Percentiles rank a stretch among this genome's conserved stretches.
Evolutionary conservation across 2,113 vertebrate genomes (phyloP).

Genomic region (Pterophyllum scalare): DNA sequence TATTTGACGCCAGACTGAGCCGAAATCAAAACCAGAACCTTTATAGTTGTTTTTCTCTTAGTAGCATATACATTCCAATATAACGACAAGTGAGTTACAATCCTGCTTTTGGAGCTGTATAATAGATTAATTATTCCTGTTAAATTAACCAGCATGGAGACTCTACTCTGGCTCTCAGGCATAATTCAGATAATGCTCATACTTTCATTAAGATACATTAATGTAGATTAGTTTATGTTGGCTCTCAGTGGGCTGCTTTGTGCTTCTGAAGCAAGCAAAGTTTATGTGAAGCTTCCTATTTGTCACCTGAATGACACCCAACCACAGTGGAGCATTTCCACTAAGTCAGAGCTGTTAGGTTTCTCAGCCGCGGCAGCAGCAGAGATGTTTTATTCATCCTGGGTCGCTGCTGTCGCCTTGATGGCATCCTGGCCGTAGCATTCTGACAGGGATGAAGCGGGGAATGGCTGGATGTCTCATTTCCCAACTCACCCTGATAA

Average conservation of each 20-base stretch:
- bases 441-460: constrained; percentile 46
- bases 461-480: constrained; percentile 54
- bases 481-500: constrained; percentile 58
- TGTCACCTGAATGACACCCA: constrained; percentile 1
- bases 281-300: background rate
- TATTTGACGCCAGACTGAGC: background rate
- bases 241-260: background rate
- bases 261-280: background rate
- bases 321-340: constrained; percentile 1
- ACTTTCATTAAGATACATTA: background rate
- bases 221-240: background rate
- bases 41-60: background rate
- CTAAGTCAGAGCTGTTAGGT: background rate
- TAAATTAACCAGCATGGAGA: background rate
- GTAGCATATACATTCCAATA: background rate
- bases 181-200: background rate
- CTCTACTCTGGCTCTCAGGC: background rate
- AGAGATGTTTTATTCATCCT: constrained; percentile 68
- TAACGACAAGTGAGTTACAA: background rate
- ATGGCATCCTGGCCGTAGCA: constrained; percentile 4
- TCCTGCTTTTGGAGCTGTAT: background rate
- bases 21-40: background rate
- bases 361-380: background rate
- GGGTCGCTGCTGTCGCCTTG: constrained; percentile 26
- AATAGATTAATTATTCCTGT: background rate